Evolutionary conservation across 2,888 invertebrate species (phyloP), one percentile per base, ranked within the genome.

Genomic region (Pharmacophagus antenor): DNA sequence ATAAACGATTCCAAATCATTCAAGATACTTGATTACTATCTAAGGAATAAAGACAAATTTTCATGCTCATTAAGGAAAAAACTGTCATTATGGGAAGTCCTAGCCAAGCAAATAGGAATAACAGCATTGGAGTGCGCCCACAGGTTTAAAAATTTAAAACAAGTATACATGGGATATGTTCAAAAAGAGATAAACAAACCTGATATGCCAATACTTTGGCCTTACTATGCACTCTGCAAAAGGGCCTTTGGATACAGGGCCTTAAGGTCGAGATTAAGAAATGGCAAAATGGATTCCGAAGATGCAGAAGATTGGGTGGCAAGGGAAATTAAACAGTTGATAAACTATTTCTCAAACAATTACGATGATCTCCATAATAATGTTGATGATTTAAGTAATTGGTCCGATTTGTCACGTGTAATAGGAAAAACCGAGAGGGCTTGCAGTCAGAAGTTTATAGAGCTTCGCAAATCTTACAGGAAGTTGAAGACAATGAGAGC

Each of bases 241-340:
- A 90, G 88, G 70, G 86, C 87, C 0, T 90, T 89, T 20, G 88
- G 89, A 0, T 88, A 89, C 58, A 63, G 89, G 67, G 77, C 80
- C 0, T 73, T 89, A 1, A 89, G 86, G 62, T 70, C 71, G 0
- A 87, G 87, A 63, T 66, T 89, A 0, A 85, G 82, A 49, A 80
- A 77, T 22, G 79, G 78, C 0, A 79, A 79, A 64, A 47, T 69
- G 0, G 82, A 78, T 4, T 71, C 75, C 0, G 82, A 73, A 7
- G 76, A 85, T 0, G 68, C 64, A 0, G 80, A 83, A 52, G 87
- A 87, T 7, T 89, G 90, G 90, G 65, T 83, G 0, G 72, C 83
- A 0, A 80, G 77, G 47, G 84, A 88, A 63, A 83, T 89, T 0
- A 87, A 84, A 57, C 71, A 73, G 8, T 62, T 90, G 2, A 84